phyloP scores from a whole-genome alignment of 2,888 invertebrate species.

The Rhorus exstirpatorius region DNA sequence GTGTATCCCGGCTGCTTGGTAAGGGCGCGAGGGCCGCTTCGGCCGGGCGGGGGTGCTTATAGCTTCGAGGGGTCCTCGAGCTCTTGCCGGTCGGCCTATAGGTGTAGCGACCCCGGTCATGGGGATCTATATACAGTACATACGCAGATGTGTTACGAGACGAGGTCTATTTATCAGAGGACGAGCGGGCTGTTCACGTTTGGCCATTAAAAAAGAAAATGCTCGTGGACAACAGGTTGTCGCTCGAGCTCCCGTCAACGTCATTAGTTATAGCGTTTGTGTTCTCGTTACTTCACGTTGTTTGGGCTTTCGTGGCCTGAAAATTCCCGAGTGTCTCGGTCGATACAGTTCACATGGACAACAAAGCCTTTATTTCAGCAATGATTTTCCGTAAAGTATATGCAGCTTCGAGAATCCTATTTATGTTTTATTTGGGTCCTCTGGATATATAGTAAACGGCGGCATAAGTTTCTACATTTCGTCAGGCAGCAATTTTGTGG shows the following conservation, averaged over 20 bases:
- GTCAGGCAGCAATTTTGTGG: slow-evolving; percentile 26
- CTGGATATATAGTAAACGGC: not conserved
- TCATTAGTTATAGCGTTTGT: slow-evolving; percentile 79
- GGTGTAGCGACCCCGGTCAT: slow-evolving; percentile 36
- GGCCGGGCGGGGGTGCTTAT: slow-evolving; percentile 53
- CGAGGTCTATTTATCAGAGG: slow-evolving; percentile 83
- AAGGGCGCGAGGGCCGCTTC: slow-evolving; percentile 70
- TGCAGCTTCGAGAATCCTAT: slow-evolving; percentile 10
- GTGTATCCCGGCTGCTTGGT: slow-evolving; percentile 67
- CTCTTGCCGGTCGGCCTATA: slow-evolving; percentile 53
- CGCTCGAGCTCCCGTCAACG: slow-evolving; percentile 74
- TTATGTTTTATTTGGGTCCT: slow-evolving; percentile 44
- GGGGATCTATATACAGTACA: slow-evolving; percentile 34
- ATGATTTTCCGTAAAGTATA: slow-evolving; percentile 26
- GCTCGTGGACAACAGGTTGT: slow-evolving; percentile 83
- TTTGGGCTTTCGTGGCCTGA: slow-evolving; percentile 24
- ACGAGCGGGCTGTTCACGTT: slow-evolving; percentile 74
- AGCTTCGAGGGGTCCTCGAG: slow-evolving; percentile 64
- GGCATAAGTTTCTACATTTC: slow-evolving; percentile 51
- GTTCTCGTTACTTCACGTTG: slow-evolving; percentile 61
- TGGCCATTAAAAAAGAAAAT: slow-evolving; percentile 77
- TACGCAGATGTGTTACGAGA: slow-evolving; percentile 81
- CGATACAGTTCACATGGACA: not conserved
- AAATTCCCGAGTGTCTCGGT: not conserved
- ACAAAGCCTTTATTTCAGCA: not conserved